Base-by-base conservation (phyloP, 2,797 vertebrate species). In the Ibycter americanus region DNA sequence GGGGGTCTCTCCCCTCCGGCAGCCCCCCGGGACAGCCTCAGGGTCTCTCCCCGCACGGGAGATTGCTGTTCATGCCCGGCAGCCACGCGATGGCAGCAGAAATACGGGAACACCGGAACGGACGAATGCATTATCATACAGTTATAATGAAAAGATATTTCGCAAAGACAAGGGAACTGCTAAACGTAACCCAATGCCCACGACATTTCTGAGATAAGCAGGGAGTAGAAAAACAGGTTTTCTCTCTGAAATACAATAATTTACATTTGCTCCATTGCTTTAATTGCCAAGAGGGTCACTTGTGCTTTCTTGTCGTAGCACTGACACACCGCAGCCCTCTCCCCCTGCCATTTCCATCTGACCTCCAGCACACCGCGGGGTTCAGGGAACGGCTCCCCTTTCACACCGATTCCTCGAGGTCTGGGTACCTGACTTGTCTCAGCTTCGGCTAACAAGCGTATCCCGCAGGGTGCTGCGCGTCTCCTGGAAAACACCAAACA, bases 41-140 rank as follows among this genome's bases (percentile, higher is more conserved):
- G 36, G 47, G 72, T 34, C 70, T 55, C 27, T 58, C 76, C 55
- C 46, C 0, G 4, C 51, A 3, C 5, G 8, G 34, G 56, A 34
- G 23, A 15, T 1, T 1, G 36, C 59, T 2, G 72, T 38, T 77
- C n/a, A 58, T 22, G 34, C 40, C 31, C 47, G 20, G 80, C 71
- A 94, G 87, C 94, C 94, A 92, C 92, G 78, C 55, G 97, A 83
- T 87, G 85, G 96, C 96, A 93, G 94, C 58, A 87, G 82, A 47
- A 96, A 95, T 71, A 40, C 72, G 89, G 85, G 25, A 97, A 96
- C 96, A 54, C 65, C 2, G 8, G 25, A 22, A 52, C 3, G 22
- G 52, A 19, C 1, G 20, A 42, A 29, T n/a, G 17, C 66, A 5
- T 83, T 10, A 55, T 20, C 81, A 49, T 52, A 12, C 32, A 4